A percentile compares a stretch with the other conserved stretches of the same genome.
Evolutionary conservation across 1,140 invertebrate species (phyloP).

Genomic region (Uloborus diversus): DNA sequence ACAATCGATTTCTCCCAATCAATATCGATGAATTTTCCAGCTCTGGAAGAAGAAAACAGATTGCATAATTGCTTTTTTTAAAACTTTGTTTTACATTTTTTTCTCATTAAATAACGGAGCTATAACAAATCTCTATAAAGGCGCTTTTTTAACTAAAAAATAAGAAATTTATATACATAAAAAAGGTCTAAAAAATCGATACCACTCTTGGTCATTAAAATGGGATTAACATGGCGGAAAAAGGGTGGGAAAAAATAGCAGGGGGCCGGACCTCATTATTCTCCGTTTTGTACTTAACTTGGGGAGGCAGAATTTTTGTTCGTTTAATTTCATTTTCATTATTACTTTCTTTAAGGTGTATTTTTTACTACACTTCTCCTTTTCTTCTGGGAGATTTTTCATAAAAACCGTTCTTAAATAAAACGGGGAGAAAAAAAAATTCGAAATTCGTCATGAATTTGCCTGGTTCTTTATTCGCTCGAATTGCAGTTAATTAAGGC

Average conservation of each 20-base stretch:
- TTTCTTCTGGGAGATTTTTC: constrained; percentile 2
- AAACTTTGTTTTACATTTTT: constrained; percentile 13
- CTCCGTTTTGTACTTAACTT: constrained; percentile 44
- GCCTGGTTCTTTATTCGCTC: constrained; percentile 25
- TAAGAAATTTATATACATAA: constrained; percentile 10
- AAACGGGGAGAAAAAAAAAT: constrained; percentile 11
- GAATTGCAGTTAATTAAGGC: constrained; percentile 52
- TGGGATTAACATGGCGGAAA: constrained; percentile 35
- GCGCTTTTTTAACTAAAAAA: not conserved
- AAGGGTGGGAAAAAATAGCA: constrained; percentile 16
- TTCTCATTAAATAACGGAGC: constrained; percentile 52
- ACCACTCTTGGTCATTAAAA: constrained; percentile 55
- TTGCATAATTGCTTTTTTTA: constrained; percentile 43
- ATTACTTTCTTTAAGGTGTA: constrained; percentile 9
- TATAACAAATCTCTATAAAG: constrained; percentile 39
- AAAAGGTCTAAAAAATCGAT: constrained; percentile 44
- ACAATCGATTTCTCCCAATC: constrained; percentile 41
- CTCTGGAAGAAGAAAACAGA: constrained; percentile 2
- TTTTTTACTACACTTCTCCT: constrained; percentile 3
- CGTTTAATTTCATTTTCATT: constrained; percentile 54
- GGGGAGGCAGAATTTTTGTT: constrained; percentile 33
- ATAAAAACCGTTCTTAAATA: not conserved
- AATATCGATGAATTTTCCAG: constrained; percentile 36
- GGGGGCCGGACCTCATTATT: constrained; percentile 49
- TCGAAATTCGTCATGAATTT: constrained; percentile 49